A percentile compares a stretch with the other conserved stretches of the same genome.
Evolutionary conservation across 2,888 invertebrate genomes (phyloP).

Genomic region (Anodontia alba): DNA sequence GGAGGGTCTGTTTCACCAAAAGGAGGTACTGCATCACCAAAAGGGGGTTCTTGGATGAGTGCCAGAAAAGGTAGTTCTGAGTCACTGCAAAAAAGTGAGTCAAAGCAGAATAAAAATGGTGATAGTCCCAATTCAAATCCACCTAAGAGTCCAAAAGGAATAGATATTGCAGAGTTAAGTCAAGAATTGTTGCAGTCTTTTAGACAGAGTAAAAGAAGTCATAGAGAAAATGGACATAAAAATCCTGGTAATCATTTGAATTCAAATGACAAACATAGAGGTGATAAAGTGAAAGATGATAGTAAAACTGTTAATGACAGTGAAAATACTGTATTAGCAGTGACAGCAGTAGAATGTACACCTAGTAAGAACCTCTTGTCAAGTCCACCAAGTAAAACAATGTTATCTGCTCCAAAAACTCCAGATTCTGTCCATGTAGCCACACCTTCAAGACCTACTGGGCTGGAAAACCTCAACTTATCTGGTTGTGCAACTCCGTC

Average conservation of each 20-base stretch:
- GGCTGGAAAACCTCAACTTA: not conserved
- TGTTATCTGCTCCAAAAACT: not conserved
- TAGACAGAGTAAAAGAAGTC: not conserved
- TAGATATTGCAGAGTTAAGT: not conserved
- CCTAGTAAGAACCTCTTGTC: not conserved
- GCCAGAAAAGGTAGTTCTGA: not conserved
- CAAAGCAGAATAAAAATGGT: not conserved
- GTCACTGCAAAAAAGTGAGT: not conserved
- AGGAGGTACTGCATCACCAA: not conserved
- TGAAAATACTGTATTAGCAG: not conserved
- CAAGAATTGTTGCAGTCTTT: conserved; percentile 6
- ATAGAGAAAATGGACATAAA: too few species aligned
- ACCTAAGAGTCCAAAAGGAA: conserved; percentile 1
- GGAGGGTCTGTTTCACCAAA: not conserved
- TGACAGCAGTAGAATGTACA: not conserved
- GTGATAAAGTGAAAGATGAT: not conserved
- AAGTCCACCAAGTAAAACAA: not conserved
- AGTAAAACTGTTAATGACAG: not conserved
- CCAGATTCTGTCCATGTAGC: not conserved
- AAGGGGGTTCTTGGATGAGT: conserved; percentile 10
- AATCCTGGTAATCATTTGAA: not conserved
- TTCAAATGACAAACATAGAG: not conserved
- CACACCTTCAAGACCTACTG: not conserved
- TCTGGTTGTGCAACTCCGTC: not conserved
- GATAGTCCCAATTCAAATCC: conserved; percentile 3